phyloP scores from a whole-genome alignment of 2,113 vertebrate genomes.

The Pleuronectes platessa region DNA sequence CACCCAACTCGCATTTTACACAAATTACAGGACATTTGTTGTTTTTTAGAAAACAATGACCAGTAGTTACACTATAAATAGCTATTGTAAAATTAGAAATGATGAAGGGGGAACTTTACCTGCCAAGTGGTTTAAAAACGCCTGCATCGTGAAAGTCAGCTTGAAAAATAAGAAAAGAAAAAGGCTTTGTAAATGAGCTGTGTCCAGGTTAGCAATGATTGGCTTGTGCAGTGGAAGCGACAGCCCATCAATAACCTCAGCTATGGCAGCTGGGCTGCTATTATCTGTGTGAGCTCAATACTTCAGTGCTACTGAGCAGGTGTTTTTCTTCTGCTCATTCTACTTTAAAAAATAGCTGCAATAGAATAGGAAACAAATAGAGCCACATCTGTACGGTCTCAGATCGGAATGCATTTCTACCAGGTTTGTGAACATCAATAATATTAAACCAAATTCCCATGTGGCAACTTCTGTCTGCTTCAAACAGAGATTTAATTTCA shows the following conservation, averaged over 20 bases:
- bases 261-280: constrained; percentile 33
- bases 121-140: not conserved
- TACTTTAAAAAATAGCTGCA: constrained; percentile 18
- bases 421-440: not conserved
- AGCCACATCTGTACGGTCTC: not conserved
- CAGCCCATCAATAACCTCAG: constrained; percentile 48
- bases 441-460: not conserved
- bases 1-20: too few species aligned
- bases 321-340: constrained; percentile 5
- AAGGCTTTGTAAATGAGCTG: constrained; percentile 33
- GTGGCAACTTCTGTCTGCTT: not conserved
- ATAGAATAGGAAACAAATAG: not conserved
- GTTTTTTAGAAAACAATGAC: too few species aligned
- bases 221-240: constrained; percentile 36
- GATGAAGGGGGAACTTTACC: not conserved
- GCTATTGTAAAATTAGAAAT: too few species aligned
- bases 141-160: not conserved
- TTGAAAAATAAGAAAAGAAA: not conserved
- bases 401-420: not conserved
- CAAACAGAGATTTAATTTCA: not conserved
- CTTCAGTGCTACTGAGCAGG: constrained; percentile 18
- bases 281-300: constrained; percentile 26
- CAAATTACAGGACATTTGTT: too few species aligned
- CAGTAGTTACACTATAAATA: too few species aligned
- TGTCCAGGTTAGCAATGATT: constrained; percentile 43